Percentiles rank a stretch among this genome's conserved stretches.
Evolutionary conservation across 2,888 invertebrate species (phyloP).

Genomic region (Hirtodrosophila histrioides): DNA sequence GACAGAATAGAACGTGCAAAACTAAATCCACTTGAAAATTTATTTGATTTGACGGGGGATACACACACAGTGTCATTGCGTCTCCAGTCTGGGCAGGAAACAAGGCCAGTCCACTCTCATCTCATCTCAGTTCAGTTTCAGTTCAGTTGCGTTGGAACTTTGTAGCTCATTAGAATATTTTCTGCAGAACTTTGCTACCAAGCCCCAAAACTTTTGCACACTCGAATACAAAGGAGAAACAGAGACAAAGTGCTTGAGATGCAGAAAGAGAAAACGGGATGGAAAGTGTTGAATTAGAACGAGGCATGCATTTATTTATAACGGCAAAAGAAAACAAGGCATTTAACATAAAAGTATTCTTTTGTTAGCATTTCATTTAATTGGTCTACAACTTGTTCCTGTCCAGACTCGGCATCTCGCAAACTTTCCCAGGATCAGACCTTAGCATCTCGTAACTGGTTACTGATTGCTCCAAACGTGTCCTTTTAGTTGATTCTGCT

Average conservation of each 20-base stretch:
- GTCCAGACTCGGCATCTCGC: slow-evolving; percentile 45
- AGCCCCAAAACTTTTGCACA: slow-evolving; percentile 45
- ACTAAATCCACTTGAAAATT: slow-evolving; percentile 38
- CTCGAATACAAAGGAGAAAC: slow-evolving; percentile 13
- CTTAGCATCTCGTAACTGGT: slow-evolving; percentile 35
- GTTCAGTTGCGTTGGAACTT: slow-evolving; percentile 46
- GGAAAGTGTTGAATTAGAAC: slow-evolving; percentile 18
- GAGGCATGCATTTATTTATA: slow-evolving; percentile 60
- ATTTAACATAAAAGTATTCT: slow-evolving; percentile 49
- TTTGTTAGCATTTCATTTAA: slow-evolving; percentile 67
- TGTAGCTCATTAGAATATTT: slow-evolving; percentile 80
- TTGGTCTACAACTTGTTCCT: slow-evolving; percentile 77
- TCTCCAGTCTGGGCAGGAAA: slow-evolving; percentile 57
- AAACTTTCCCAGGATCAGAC: slow-evolving; percentile 43
- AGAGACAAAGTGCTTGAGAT: slow-evolving; percentile 4
- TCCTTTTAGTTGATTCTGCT: slow-evolving; percentile 26
- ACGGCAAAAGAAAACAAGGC: slow-evolving; percentile 24
- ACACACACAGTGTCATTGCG: slow-evolving; percentile 3
- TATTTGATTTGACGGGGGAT: slow-evolving; percentile 54
- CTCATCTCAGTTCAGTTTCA: slow-evolving; percentile 9
- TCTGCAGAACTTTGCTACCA: slow-evolving; percentile 57
- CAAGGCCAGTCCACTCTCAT: slow-evolving; percentile 16
- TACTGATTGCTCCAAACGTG: slow-evolving; percentile 33
- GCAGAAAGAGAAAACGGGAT: slow-evolving; percentile 21
- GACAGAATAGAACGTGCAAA: slow-evolving; percentile 1